Evolutionary conservation across 2,888 invertebrate genomes (phyloP).

Genomic region (Polymixis lichenea): DNA sequence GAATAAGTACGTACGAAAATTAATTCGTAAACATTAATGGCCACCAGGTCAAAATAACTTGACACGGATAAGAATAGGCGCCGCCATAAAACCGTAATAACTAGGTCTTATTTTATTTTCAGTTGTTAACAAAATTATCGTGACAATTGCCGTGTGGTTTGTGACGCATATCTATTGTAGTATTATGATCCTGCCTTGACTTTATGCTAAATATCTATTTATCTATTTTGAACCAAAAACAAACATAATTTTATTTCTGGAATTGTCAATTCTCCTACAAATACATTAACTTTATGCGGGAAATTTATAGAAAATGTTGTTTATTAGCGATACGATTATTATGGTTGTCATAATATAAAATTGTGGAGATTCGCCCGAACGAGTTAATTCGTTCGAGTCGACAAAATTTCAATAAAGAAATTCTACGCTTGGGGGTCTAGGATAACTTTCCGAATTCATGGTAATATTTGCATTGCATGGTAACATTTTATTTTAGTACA

Average conservation of each 20-base stretch:
- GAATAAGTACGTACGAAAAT: slow-evolving; percentile 14
- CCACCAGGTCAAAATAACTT: background rate
- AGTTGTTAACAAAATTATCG: slow-evolving; percentile 45
- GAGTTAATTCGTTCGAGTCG: no score
- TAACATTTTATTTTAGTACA: no score
- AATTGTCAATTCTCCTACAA: no score
- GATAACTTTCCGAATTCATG: no score
- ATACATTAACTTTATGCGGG: no score
- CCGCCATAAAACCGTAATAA: slow-evolving; percentile 9
- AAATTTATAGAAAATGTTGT: no score
- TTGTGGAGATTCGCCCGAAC: no score
- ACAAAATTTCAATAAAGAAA: no score
- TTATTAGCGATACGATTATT: no score
- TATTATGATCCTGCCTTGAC: slow-evolving; percentile 37
- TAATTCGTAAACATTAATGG: slow-evolving; percentile 10
- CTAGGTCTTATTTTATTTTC: slow-evolving; percentile 15
- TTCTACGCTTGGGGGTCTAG: no score
- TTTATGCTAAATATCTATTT: slow-evolving; percentile 37
- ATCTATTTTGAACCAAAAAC: background rate
- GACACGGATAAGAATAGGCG: slow-evolving; percentile 9
- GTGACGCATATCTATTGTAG: slow-evolving; percentile 1
- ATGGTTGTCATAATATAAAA: no score
- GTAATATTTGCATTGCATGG: no score
- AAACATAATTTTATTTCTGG: background rate
- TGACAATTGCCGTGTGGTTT: slow-evolving; percentile 36